Evolutionary conservation across 2,797 vertebrate genomes (phyloP).

Genomic region (Siniperca obscura): DNA sequence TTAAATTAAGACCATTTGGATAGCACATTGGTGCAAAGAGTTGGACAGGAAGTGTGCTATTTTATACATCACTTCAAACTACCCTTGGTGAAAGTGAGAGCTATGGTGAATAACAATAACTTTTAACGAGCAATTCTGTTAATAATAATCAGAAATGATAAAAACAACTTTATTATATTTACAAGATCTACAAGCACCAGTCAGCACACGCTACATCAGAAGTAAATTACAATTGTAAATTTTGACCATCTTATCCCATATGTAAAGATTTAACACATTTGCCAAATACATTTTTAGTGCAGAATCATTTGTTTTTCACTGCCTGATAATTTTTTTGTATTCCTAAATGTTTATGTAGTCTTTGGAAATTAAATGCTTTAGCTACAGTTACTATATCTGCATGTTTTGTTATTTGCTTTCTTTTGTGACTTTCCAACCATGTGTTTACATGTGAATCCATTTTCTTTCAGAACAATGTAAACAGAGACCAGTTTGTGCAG

Average conservation of each 20-base stretch:
- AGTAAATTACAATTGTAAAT: neutral
- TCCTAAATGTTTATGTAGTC: neutral
- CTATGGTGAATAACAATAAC: neutral
- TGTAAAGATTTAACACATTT: no score
- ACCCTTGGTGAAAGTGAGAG: neutral
- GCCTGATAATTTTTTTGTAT: neutral
- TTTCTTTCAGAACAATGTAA: conserved; percentile 74
- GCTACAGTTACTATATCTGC: neutral
- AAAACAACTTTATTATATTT: no score
- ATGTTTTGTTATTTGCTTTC: neutral
- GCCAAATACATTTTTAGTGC: neutral
- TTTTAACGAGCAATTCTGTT: neutral
- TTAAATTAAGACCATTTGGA: neutral
- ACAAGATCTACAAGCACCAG: neutral
- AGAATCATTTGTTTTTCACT: neutral
- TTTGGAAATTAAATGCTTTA: neutral
- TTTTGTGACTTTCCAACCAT: neutral
- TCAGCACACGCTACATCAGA: neutral
- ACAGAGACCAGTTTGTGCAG: conserved; percentile 94
- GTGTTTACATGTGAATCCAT: neutral
- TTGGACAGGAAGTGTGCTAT: no score
- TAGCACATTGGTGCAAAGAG: neutral
- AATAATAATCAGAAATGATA: neutral
- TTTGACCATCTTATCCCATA: neutral
- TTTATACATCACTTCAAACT: neutral